These are phyloP conservation scores for Mallotus villosus DNA, from an alignment of 2,797 vertebrate genomes.

Conservation along the genomic window DNA sequence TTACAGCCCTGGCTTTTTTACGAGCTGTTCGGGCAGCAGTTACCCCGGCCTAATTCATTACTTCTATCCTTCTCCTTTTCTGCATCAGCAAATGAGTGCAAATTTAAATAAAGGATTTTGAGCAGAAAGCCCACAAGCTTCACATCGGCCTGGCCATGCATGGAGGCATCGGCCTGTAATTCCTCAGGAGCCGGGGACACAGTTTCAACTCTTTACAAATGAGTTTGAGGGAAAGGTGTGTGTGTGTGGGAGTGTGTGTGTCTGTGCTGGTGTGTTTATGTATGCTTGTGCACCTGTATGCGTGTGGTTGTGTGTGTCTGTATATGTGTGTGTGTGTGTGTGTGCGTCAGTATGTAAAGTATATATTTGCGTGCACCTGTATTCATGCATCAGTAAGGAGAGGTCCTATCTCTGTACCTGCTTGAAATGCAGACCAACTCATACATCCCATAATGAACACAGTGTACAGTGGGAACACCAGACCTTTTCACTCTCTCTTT, in stretches of 20 bases:
- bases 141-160: conserved; percentile 4
- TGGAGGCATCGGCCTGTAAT: conserved; percentile 17
- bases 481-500: conserved; percentile 27
- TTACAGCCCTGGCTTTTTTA: conserved; percentile 16
- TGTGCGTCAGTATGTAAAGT: not conserved
- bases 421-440: conserved; percentile 56
- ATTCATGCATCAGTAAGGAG: too few relatives aligned
- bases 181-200: conserved; percentile 19
- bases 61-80: conserved; percentile 5
- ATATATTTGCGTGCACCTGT: too few relatives aligned
- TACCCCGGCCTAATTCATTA: conserved; percentile 15
- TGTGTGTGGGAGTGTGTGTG: conserved; percentile 6
- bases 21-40: not conserved
- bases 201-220: conserved; percentile 8
- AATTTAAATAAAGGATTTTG: conserved; percentile 29
- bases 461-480: conserved; percentile 39
- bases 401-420: conserved; percentile 19
- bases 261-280: too few relatives aligned
- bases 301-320: not conserved
- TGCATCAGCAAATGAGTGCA: conserved; percentile 26
- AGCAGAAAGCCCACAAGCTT: conserved; percentile 22
- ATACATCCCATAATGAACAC: conserved; percentile 52
- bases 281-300: not conserved
- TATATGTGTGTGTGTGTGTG: not conserved
- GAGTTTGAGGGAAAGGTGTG: conserved; percentile 25